Base-by-base conservation (phyloP, 1,140 invertebrate genomes). In the Drosophila fuyamai region DNA sequence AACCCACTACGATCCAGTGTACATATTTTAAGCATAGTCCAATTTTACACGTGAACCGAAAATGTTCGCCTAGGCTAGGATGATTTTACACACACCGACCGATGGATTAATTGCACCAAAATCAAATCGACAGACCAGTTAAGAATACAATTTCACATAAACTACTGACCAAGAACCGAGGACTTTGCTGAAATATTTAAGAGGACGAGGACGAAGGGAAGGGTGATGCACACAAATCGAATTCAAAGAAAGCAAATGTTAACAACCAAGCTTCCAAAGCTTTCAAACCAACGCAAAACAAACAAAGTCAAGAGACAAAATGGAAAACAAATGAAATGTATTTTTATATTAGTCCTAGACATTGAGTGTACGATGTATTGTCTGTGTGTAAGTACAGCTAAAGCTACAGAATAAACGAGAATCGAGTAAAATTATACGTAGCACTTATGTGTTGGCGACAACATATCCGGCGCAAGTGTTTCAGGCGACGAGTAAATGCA, bases 321-420 rank as follows among this genome's bases (percentile, higher is more conserved):
- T 53, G 38, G 27, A 59, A 75, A 78, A 57, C 57, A 77, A 76
- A 83, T 76, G 44, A 88, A 88, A 79, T 88, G 83, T 88, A 88
- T 88, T 88, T 89, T 88, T 88, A 74, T 89, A 88, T 88, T 73
- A 89, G 83, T 76, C 72, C 61, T 81, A 78, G 75, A 70, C 79
- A 66, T 67, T 61, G 63, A 68, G 53, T 76, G 73, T 81, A 81
- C 73, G 50, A 75, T 67, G 65, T 75, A 77, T 77, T 77, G 75
- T 77, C 54, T 77, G 67, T 76, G 41, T 73, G 73, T 76, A 74
- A 74, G 73, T 58, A 51, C 35, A 32, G 41, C 29, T 54, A 72
- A 54, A 76, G 61, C 59, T 14, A 63, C 16, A 54, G 48, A 76
- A 76, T 66, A 76, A 76, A 76, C 61, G 73, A 76, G 41, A 76